phyloP scores from a whole-genome alignment of 2,113 vertebrate species.

The Catharus minimus region DNA sequence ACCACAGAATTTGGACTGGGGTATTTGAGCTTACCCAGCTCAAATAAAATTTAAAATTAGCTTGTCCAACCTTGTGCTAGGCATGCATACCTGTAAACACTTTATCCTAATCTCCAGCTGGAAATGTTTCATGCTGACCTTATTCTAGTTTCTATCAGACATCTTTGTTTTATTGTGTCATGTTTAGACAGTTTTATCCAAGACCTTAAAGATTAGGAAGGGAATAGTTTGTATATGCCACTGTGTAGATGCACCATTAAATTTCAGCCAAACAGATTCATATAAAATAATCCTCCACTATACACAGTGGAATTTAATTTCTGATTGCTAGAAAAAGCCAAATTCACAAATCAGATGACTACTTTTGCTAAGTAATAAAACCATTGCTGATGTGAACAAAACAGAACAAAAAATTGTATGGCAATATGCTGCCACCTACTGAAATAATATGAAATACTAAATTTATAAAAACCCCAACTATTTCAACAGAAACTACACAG shows the following conservation, averaged over 20 bases:
- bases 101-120: not conserved
- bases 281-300: not conserved
- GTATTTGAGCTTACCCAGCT: not conserved
- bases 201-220: not conserved
- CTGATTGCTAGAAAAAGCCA: not conserved
- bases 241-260: not conserved
- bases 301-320: not conserved
- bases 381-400: not conserved
- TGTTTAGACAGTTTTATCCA: not conserved
- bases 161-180: not conserved
- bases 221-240: not conserved
- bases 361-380: not conserved
- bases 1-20: not conserved
- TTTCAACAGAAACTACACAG: not conserved
- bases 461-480: not conserved
- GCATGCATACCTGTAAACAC: not conserved
- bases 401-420: not conserved
- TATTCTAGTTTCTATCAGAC: not conserved
- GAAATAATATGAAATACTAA: not conserved
- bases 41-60: not conserved
- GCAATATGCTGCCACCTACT: constrained; percentile 69
- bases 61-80: not conserved
- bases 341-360: not conserved
- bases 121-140: not conserved
- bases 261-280: not conserved